Evolutionary conservation across 2,113 vertebrate species (phyloP).

Genomic region (Neolamprologus toae): DNA sequence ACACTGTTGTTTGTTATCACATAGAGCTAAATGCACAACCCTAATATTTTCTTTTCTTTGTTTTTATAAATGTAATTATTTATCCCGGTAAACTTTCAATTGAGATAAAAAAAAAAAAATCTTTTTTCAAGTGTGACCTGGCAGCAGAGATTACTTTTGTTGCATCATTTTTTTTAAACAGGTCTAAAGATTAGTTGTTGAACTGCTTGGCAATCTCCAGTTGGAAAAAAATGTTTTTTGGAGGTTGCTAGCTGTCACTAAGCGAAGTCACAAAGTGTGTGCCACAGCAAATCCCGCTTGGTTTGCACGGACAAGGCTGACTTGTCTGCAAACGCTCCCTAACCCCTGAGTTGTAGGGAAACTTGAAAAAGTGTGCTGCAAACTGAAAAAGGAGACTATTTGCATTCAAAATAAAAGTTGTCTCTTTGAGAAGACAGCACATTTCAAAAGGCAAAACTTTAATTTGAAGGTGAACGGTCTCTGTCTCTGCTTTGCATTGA

Average conservation of each 20-base stretch:
- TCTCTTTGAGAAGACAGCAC: neutral
- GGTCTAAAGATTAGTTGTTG: neutral
- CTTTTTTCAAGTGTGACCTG: neutral
- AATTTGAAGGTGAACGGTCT: neutral
- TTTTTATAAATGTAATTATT: neutral
- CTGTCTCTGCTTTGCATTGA: neutral
- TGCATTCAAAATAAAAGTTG: neutral
- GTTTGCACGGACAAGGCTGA: neutral
- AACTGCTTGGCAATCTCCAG: neutral
- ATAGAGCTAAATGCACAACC: neutral
- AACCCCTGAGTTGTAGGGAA: neutral
- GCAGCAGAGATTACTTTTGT: neutral
- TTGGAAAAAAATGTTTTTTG: neutral
- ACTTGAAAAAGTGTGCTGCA: neutral
- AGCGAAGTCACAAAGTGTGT: accelerated
- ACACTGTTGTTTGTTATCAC: neutral
- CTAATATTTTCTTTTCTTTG: neutral
- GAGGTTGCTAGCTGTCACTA: neutral
- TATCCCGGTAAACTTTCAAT: neutral
- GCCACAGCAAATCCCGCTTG: accelerated
- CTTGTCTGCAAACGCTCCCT: neutral
- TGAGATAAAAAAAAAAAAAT: neutral
- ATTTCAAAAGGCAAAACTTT: neutral
- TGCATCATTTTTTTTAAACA: neutral
- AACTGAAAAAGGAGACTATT: neutral